A percentile compares a stretch with the other conserved stretches of the same genome.
Conservation (phyloP, 37 sponge, comb jelly and placozoan genomes). For the Tethya wilhelma region DNA sequence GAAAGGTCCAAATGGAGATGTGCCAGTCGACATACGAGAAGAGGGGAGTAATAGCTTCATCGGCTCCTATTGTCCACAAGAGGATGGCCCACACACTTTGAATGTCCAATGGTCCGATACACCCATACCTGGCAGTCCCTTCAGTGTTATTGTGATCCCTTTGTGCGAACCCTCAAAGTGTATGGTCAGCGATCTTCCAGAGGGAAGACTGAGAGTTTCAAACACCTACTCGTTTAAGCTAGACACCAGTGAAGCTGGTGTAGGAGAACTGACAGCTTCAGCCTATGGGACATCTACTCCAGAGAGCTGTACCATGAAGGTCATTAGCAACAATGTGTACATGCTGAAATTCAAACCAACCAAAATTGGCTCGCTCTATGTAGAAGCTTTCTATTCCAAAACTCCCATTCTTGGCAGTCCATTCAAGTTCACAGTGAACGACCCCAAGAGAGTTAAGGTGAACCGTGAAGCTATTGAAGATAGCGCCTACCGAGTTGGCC, state of each 20-base stretch:
- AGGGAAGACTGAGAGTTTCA: constrained; percentile 32
- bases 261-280: constrained; percentile 38
- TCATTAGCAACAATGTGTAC: neutral
- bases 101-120: constrained; percentile 31
- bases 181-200: constrained; percentile 10
- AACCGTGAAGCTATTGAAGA: constrained; percentile 29
- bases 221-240: constrained; percentile 35
- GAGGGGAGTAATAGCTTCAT: constrained; percentile 13
- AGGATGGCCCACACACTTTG: constrained; percentile 43
- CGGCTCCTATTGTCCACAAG: constrained; percentile 59
- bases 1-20: constrained; percentile 56
- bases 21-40: constrained; percentile 23
- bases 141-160: constrained; percentile 33
- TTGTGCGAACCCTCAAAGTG: constrained; percentile 21
- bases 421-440: constrained; percentile 44
- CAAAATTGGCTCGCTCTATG: constrained; percentile 23
- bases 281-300: neutral
- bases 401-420: constrained; percentile 37
- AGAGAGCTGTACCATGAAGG: constrained; percentile 28
- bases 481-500: constrained; percentile 30
- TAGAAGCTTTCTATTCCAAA: constrained; percentile 14
- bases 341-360: constrained; percentile 48
- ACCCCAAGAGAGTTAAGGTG: constrained; percentile 40
- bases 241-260: constrained; percentile 52
- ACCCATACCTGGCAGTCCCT: constrained; percentile 65